phyloP scores from a whole-genome alignment of 2,888 invertebrate genomes.

The Chrysomela aeneicollis region DNA sequence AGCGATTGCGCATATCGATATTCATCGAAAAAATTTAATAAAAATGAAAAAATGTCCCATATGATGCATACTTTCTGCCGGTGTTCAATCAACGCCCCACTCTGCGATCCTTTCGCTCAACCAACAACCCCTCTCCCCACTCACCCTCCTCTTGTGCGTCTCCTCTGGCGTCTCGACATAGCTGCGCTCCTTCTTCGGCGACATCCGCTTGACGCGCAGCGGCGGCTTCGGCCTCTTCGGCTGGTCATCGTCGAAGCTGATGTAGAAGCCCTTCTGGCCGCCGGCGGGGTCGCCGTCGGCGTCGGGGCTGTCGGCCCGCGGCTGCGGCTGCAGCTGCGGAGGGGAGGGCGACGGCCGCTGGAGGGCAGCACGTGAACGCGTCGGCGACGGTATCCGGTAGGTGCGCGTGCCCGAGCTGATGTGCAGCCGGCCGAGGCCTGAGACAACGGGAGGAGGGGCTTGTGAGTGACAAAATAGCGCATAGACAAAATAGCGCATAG shows the following conservation, averaged over 20 bases:
- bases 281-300: slow-evolving; percentile 63
- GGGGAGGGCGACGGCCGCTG: slow-evolving; percentile 59
- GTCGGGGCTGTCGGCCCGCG: slow-evolving; percentile 60
- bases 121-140: no score
- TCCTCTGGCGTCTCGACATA: slow-evolving; percentile 47
- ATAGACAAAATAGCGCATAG: no score
- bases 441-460: slow-evolving; percentile 18
- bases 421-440: slow-evolving; percentile 78
- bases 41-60: no score
- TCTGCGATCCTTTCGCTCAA: no score
- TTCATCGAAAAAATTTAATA: no score
- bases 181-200: slow-evolving; percentile 77
- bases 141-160: slow-evolving; percentile 38
- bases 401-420: slow-evolving; percentile 89
- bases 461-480: no score
- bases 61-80: no score
- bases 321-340: slow-evolving; percentile 44
- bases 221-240: slow-evolving; percentile 91
- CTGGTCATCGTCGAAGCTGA: slow-evolving; percentile 89
- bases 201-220: slow-evolving; percentile 75
- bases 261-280: slow-evolving; percentile 92
- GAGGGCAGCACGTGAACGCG: slow-evolving; percentile 80
- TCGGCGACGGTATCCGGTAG: slow-evolving; percentile 89
- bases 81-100: no score
- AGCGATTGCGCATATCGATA: no score